These are phyloP conservation scores for Drosophila kurseongensis DNA, from an alignment of 1,140 invertebrate species.

Conservation along the genomic window DNA sequence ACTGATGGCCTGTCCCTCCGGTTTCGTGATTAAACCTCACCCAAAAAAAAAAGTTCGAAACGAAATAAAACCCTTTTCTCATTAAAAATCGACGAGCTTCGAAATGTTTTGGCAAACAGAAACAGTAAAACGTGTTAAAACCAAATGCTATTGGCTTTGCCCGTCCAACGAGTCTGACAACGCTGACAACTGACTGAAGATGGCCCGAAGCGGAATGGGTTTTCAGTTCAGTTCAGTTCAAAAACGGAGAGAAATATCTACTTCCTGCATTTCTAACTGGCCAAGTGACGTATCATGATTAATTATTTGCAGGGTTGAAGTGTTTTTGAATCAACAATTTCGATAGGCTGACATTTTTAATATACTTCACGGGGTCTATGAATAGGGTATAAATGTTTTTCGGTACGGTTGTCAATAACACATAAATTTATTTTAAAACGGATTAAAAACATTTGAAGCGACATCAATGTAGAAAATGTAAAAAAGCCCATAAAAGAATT, in stretches of 20 bases:
- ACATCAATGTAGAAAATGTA: no score
- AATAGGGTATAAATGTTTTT: neutral
- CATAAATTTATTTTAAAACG: neutral
- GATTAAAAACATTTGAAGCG: no score
- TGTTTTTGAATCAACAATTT: constrained; percentile 44
- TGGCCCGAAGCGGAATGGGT: constrained; percentile 27
- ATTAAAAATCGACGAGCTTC: constrained; percentile 54
- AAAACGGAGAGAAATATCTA: constrained; percentile 13
- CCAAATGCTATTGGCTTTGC: constrained; percentile 52
- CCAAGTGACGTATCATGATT: constrained; percentile 48
- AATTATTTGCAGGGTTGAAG: constrained; percentile 56
- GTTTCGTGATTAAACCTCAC: constrained; percentile 37
- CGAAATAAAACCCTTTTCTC: constrained; percentile 55
- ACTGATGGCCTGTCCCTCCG: constrained; percentile 49
- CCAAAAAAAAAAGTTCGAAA: constrained; percentile 11
- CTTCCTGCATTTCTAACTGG: constrained; percentile 36
- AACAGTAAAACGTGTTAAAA: constrained; percentile 56
- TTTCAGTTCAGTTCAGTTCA: constrained; percentile 19
- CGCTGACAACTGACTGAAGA: constrained; percentile 54
- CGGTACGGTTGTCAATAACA: constrained; percentile 1
- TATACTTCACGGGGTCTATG: constrained; percentile 6
- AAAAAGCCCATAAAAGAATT: no score
- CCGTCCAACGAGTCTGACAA: constrained; percentile 35
- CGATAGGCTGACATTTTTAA: constrained; percentile 40
- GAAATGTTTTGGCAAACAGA: constrained; percentile 52